A percentile compares a stretch with the other conserved stretches of the same genome.
phyloP scores from a whole-genome alignment of 2,797 vertebrate genomes.

The Macropus fuliginosus region DNA sequence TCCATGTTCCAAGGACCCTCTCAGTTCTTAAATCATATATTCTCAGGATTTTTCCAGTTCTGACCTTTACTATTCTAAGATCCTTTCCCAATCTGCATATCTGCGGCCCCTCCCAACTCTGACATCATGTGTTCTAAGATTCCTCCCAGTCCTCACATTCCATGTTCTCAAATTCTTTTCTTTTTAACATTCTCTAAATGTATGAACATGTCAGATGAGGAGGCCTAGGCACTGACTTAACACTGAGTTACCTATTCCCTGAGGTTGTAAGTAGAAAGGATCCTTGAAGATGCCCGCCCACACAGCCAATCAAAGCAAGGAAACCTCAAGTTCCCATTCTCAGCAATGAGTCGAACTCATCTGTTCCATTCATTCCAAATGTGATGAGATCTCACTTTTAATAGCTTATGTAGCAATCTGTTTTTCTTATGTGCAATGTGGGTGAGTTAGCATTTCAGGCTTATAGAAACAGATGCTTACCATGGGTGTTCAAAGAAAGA shows the following conservation, averaged over 20 bases:
- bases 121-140: not conserved
- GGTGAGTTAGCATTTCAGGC: not conserved
- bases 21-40: too few species aligned
- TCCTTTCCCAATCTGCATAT: not conserved
- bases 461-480: not conserved
- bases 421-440: not conserved
- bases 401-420: not conserved
- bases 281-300: not conserved
- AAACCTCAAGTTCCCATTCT: not conserved
- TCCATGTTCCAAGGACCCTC: not conserved
- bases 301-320: not conserved
- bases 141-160: not conserved
- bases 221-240: not conserved
- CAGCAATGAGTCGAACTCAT: not conserved
- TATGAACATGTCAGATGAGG: not conserved
- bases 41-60: not conserved
- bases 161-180: not conserved
- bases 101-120: not conserved
- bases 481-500: not conserved
- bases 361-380: not conserved
- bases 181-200: not conserved
- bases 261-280: not conserved
- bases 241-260: not conserved
- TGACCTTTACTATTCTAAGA: not conserved
- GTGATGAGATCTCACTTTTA: constrained; percentile 3